Conservation (phyloP, 2,888 invertebrate species). For the Apomyelois bistriatella region DNA sequence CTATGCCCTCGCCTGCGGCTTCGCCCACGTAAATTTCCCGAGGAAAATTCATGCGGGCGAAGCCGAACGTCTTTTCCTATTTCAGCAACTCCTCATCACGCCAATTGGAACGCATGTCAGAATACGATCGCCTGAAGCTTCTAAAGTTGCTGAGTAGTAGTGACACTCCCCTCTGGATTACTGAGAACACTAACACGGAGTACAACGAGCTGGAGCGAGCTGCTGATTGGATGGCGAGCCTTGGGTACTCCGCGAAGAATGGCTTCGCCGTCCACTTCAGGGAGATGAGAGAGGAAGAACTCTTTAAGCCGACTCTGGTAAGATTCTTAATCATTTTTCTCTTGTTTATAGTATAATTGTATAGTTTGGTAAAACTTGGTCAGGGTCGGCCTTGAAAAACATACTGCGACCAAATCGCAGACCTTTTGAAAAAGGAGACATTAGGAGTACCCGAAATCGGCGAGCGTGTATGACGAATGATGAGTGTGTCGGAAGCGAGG, state of each 20-base stretch:
- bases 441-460: too few relatives aligned
- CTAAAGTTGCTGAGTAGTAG: slow-evolving; percentile 44
- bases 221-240: slow-evolving; percentile 85
- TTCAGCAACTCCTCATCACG: slow-evolving; percentile 59
- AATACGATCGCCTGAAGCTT: slow-evolving; percentile 45
- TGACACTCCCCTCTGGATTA: slow-evolving; percentile 60
- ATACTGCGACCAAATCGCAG: too few relatives aligned
- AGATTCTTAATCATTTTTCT: too few relatives aligned
- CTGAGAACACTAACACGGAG: slow-evolving; percentile 36
- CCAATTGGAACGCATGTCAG: slow-evolving; percentile 56
- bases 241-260: slow-evolving; percentile 86
- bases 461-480: too few relatives aligned
- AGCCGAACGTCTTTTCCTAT: slow-evolving; percentile 13
- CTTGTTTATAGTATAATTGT: too few relatives aligned
- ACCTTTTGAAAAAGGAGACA: too few relatives aligned
- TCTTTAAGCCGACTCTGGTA: slow-evolving; percentile 83
- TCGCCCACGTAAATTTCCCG: too few relatives aligned
- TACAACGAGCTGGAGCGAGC: slow-evolving; percentile 73
- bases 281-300: slow-evolving; percentile 80
- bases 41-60: too few relatives aligned
- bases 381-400: too few relatives aligned
- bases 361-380: too few relatives aligned
- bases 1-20: too few relatives aligned
- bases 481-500: too few relatives aligned
- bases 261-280: slow-evolving; percentile 87